These are phyloP conservation scores for Catalaphyllia jardinei DNA, from an alignment of 64 coral and sea anemone species.

Conservation along the genomic window DNA sequence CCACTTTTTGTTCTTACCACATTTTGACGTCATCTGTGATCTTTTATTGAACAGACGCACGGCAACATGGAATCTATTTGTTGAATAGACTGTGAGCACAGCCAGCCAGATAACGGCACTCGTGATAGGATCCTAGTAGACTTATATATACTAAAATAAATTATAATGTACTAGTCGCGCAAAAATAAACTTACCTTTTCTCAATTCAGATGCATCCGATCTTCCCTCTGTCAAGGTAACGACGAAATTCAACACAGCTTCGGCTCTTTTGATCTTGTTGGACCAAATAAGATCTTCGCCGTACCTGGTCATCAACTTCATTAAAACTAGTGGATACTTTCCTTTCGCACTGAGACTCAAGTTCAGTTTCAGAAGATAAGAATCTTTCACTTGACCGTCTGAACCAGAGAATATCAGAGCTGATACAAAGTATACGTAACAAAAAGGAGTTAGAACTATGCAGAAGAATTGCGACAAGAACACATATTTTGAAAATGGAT, in stretches of 20 bases:
- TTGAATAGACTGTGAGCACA: too few species aligned
- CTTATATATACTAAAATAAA: too few species aligned
- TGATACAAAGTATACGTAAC: not conserved
- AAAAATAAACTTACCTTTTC: not conserved
- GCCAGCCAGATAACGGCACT: too few species aligned
- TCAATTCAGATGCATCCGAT: constrained; percentile 6
- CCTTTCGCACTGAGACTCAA: not conserved
- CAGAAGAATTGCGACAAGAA: too few species aligned
- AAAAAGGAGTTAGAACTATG: not conserved
- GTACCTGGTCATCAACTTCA: constrained; percentile 2
- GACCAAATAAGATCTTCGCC: constrained; percentile 15
- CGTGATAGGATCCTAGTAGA: too few species aligned
- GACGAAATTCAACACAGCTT: not conserved
- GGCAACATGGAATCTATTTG: too few species aligned
- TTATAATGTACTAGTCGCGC: too few species aligned
- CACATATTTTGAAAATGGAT: too few species aligned
- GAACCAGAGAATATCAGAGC: not conserved
- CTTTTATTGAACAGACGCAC: too few species aligned
- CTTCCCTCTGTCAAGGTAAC: not conserved
- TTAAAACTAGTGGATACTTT: constrained; percentile 1
- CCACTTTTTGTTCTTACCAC: too few species aligned
- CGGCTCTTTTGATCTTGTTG: not conserved
- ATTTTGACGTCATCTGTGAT: too few species aligned
- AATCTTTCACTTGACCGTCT: not conserved
- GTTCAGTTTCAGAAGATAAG: not conserved